phyloP scores from a whole-genome alignment of 2,113 vertebrate genomes.

The Esox niger region DNA sequence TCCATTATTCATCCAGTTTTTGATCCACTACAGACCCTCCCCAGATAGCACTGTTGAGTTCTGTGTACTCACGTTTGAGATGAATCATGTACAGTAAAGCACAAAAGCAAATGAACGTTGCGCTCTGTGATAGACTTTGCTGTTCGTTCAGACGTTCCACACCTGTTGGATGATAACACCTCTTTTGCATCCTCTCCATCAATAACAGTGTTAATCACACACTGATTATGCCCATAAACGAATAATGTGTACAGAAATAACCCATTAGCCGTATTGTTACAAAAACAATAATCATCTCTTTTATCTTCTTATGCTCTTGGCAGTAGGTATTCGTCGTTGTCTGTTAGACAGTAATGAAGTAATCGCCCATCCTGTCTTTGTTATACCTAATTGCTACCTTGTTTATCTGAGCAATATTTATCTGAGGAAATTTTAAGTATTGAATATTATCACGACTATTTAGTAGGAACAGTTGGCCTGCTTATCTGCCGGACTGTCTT shows the following conservation, averaged over 20 bases:
- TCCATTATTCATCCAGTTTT: no score
- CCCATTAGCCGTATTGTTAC: background rate
- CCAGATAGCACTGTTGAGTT: no score
- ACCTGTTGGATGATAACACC: background rate
- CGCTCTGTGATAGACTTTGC: background rate
- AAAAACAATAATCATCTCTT: slow-evolving; percentile 5
- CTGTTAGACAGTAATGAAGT: background rate
- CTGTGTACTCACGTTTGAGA: no score
- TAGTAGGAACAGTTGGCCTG: background rate
- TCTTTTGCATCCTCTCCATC: background rate
- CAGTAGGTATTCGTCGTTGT: background rate
- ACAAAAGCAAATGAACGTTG: no score
- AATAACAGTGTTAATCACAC: background rate
- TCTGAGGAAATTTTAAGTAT: background rate
- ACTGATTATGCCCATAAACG: slow-evolving; percentile 1
- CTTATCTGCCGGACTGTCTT: no score
- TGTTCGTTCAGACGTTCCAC: background rate
- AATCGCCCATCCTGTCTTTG: background rate
- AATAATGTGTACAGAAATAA: slow-evolving; percentile 4
- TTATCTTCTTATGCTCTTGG: background rate
- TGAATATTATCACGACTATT: background rate
- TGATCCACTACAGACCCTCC: no score
- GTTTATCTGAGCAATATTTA: background rate
- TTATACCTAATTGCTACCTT: background rate
- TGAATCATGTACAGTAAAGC: no score